Evolutionary conservation across 2,113 vertebrate species (phyloP).

Genomic region (Myiopsitta monachus): DNA sequence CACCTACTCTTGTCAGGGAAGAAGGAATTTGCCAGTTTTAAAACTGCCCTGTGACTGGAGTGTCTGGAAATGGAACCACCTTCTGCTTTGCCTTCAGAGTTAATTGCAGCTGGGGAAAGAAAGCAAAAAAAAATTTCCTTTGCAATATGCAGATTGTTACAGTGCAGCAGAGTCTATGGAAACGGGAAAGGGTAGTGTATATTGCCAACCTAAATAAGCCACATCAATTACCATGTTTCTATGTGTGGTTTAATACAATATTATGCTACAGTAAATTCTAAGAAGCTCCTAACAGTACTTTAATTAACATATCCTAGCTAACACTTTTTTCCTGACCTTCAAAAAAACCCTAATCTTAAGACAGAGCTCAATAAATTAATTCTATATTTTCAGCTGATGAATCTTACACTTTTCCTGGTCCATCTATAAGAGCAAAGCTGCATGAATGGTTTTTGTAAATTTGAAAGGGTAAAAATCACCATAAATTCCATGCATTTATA

Average conservation of each 20-base stretch:
- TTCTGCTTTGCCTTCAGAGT: not conserved
- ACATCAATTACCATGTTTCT: not conserved
- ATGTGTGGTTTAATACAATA: not conserved
- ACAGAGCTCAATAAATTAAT: not conserved
- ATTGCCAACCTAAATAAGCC: not conserved
- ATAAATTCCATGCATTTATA: not conserved
- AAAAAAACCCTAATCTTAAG: not conserved
- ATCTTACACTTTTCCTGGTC: not conserved
- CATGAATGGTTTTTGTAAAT: not conserved
- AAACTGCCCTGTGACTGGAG: not conserved
- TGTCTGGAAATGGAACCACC: not conserved
- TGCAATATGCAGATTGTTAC: not conserved
- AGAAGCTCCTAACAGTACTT: not conserved
- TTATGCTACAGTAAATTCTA: not conserved
- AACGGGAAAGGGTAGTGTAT: not conserved
- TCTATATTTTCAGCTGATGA: not conserved
- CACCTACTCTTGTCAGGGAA: not conserved
- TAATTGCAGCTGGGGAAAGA: not conserved
- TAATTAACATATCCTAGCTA: not conserved
- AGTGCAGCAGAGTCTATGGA: not conserved
- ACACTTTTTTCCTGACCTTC: not conserved
- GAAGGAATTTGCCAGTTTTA: not conserved
- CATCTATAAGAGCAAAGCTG: not conserved
- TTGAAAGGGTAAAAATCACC: not conserved
- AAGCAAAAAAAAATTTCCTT: not conserved